Percentiles rank a stretch among this genome's conserved stretches.
phyloP scores from a whole-genome alignment of 2,888 invertebrate genomes.

The Epinotia brunnichana region DNA sequence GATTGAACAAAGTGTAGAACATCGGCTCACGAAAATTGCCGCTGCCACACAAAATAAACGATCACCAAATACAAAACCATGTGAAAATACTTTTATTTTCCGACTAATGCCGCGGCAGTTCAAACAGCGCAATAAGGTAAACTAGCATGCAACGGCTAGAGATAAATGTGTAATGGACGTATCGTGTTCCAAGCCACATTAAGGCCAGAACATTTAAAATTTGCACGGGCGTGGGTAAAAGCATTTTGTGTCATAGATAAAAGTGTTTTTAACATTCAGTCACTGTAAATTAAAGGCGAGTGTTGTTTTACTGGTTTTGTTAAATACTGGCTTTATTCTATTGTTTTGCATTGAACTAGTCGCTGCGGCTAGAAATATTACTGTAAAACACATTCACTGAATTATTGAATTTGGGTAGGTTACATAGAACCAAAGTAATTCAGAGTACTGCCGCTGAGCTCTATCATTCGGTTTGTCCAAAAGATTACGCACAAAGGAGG shows the following conservation, averaged over 20 bases:
- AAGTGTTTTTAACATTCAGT: slow-evolving; percentile 43
- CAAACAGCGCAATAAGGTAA: slow-evolving; percentile 37
- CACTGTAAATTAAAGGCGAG: slow-evolving; percentile 36
- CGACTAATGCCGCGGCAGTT: slow-evolving; percentile 20
- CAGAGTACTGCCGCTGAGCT: too few species aligned
- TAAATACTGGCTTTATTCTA: slow-evolving; percentile 9
- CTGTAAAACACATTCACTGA: too few species aligned
- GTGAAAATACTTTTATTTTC: slow-evolving; percentile 11
- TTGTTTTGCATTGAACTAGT: slow-evolving; percentile 17
- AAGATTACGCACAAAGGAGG: too few species aligned
- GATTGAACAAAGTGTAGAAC: background rate
- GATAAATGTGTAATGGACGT: slow-evolving; percentile 57
- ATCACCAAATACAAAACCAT: background rate
- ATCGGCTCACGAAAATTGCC: background rate
- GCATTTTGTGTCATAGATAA: slow-evolving; percentile 42
- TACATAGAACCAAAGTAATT: too few species aligned
- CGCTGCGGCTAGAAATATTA: too few species aligned
- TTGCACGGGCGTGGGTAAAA: slow-evolving; percentile 43
- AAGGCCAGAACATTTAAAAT: slow-evolving; percentile 52
- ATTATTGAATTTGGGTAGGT: too few species aligned
- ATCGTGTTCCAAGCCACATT: slow-evolving; percentile 53
- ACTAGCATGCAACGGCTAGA: slow-evolving; percentile 51
- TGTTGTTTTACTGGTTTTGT: slow-evolving; percentile 20
- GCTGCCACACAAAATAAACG: background rate
- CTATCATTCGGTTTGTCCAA: too few species aligned